Conservation (phyloP, 2,797 vertebrate genomes). For the Darevskia mixta region DNA sequence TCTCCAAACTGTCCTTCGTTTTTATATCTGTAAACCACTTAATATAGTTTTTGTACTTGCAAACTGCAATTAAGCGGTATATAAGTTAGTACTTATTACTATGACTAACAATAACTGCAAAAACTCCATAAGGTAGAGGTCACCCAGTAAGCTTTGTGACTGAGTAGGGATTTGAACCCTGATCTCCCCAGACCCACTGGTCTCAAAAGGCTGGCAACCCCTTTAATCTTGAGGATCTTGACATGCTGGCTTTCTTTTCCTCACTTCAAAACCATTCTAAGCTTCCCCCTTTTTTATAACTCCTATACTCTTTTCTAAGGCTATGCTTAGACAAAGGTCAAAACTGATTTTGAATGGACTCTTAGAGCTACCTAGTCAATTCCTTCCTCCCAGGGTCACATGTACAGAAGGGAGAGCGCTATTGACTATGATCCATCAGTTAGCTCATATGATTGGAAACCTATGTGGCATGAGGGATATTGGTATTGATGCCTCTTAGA, state of each 20-base stretch:
- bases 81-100: no score
- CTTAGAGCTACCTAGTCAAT: slow-evolving; percentile 5
- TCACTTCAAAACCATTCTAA: neutral
- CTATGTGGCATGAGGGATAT: neutral
- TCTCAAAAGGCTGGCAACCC: no score
- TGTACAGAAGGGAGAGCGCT: slow-evolving; percentile 5
- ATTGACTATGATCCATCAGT: slow-evolving; percentile 10
- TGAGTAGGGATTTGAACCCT: no score
- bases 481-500: neutral
- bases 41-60: no score
- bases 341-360: slow-evolving; percentile 5
- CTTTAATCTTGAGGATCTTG: neutral
- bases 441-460: slow-evolving; percentile 10
- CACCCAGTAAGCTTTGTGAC: no score
- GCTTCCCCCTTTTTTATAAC: neutral
- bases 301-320: neutral
- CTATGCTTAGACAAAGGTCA: slow-evolving; percentile 14
- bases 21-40: no score
- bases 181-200: neutral
- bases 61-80: no score
- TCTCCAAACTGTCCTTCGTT: no score
- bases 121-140: no score
- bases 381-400: slow-evolving; percentile 1
- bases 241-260: neutral
- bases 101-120: no score